Evolutionary conservation across 2,888 invertebrate species (phyloP), one percentile per base, ranked within the genome.

Genomic region (Neria commutata): DNA sequence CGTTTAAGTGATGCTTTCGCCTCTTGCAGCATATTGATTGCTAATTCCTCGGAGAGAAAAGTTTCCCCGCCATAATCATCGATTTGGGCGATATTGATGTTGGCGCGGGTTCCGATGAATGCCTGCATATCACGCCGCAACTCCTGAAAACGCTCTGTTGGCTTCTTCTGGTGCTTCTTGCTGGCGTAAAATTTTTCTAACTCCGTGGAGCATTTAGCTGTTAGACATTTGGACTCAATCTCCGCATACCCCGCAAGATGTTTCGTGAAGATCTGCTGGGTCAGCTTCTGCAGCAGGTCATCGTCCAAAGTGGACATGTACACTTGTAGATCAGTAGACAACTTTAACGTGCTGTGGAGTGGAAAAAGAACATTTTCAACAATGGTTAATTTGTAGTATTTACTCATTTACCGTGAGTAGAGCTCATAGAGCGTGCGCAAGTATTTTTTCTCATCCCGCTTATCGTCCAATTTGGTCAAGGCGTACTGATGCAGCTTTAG

Each of bases 61-160:
- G 96, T 98, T 83, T 99, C 98, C 0, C 95, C 98, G 2, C 96
- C 97, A 76, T 95, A 97, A 81, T 96, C 94, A 80, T 98, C 98
- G 46, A 96, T 94, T 77, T 93, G 92, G 0, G 92, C 95, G 63
- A 96, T 94, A 77, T 95, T 95, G 60, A 96, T 93, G 77, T 95
- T 96, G 0, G 95, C 91, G 56, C 94, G 87, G 0, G 93, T 91
- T 2, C 95, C 94, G 67, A 98, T 91, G 11, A 94, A 91, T 0
- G 95, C 95, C 83, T 98, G 96, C 63, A 98, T 83, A 77, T 98
- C 98, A 50, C 98, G 86, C 4, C 94, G 87, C 21, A 98, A 84
- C 75, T 98, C 98, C 83, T 95, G 94, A 73, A 98, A 92, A 45
- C 92, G 89, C 76, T 94, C 94, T 37, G 96, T 88, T 74, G 91